Evolutionary conservation across 2,113 vertebrate genomes (phyloP).

Genomic region (Charina bottae): DNA sequence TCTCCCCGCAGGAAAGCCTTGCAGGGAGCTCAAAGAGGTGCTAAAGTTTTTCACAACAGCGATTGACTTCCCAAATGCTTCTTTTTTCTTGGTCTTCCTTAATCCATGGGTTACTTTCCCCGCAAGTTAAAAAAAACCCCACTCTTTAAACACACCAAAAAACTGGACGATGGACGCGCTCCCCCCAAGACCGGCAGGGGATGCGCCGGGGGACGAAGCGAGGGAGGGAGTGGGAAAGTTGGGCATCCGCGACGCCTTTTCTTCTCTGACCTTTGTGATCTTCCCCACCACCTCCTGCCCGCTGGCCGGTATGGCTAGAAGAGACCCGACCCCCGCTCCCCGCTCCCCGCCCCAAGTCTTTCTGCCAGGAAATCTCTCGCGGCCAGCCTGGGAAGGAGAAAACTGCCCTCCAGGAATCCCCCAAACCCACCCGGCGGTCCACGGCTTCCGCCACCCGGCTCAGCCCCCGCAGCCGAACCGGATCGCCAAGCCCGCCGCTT

Average conservation of each 20-base stretch:
- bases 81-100: not conserved
- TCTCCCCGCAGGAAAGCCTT: not conserved
- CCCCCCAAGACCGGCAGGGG: conserved; percentile 21
- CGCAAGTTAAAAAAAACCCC: conserved; percentile 43
- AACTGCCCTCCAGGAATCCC: conserved; percentile 71
- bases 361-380: conserved; percentile 24
- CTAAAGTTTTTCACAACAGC: not conserved
- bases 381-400: conserved; percentile 5
- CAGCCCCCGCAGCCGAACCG: conserved; percentile 19
- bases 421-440: not conserved
- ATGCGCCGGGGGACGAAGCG: not conserved
- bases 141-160: not conserved
- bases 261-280: conserved; percentile 40
- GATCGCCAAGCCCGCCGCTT: not conserved
- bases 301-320: not conserved
- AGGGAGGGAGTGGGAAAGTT: not conserved
- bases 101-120: not conserved
- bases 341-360: not conserved
- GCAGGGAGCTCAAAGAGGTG: not conserved
- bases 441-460: conserved; percentile 27
- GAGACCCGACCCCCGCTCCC: not conserved
- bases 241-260: conserved; percentile 44
- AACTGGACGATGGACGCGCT: conserved; percentile 17
- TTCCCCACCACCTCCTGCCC: conserved; percentile 25
- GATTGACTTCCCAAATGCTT: not conserved